phyloP scores from a whole-genome alignment of 2,797 vertebrate species.

The Chiloscyllium punctatum region DNA sequence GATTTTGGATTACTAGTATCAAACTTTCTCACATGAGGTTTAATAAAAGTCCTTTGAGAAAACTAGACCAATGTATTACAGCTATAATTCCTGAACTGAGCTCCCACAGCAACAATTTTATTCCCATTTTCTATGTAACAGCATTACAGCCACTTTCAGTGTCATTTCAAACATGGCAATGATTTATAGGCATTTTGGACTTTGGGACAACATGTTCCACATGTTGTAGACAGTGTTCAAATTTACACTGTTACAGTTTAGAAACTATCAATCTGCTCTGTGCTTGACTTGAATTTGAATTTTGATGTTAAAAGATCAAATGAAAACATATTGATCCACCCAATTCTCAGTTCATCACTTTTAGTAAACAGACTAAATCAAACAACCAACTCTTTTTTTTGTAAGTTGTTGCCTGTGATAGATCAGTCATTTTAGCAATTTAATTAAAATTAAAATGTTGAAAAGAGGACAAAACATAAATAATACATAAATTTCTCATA shows the following conservation, averaged over 20 bases:
- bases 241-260: not conserved
- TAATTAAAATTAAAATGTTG: not conserved
- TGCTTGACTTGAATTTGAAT: not conserved
- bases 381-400: not conserved
- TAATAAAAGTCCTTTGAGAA: not conserved
- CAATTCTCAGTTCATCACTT: not conserved
- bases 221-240: not conserved
- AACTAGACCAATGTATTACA: not conserved
- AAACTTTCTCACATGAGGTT: not conserved
- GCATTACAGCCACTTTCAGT: no score
- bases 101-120: not conserved
- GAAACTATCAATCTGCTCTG: not conserved
- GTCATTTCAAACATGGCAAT: not conserved
- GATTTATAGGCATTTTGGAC: not conserved
- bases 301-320: not conserved
- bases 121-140: not conserved
- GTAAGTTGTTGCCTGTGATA: not conserved
- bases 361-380: not conserved
- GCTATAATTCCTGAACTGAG: not conserved
- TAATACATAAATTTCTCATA: not conserved
- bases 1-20: not conserved
- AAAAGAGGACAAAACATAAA: not conserved
- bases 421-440: not conserved
- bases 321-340: not conserved
- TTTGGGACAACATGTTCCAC: not conserved